These are phyloP conservation scores for Ctenomys sociabilis DNA, from an alignment of 2,113 vertebrate species.

Conservation along the genomic window DNA sequence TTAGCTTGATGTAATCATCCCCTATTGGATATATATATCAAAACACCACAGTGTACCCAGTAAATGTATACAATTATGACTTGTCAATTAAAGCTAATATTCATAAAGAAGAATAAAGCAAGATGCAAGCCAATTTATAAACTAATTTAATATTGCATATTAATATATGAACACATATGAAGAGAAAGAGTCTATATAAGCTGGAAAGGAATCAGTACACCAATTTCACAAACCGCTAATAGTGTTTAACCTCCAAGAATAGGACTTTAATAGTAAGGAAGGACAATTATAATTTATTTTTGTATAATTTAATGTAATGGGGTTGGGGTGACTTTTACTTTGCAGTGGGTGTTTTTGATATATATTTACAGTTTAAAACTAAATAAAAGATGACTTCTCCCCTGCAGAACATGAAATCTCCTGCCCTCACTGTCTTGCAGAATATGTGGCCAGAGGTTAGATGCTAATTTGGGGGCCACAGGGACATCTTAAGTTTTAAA, in stretches of 20 bases:
- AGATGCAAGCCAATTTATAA: slow-evolving; percentile 27
- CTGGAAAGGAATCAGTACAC: not conserved
- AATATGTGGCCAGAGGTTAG: not conserved
- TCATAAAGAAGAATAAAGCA: not conserved
- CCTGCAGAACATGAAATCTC: not conserved
- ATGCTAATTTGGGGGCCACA: not conserved
- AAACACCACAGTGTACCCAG: not conserved
- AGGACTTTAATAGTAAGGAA: not conserved
- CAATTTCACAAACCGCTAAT: not conserved
- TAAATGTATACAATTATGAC: slow-evolving; percentile 3
- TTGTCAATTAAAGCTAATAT: slow-evolving; percentile 44
- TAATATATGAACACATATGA: not conserved
- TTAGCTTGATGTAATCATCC: slow-evolving; percentile 35
- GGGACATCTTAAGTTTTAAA: not conserved
- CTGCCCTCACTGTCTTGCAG: not conserved
- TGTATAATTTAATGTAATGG: slow-evolving; percentile 22
- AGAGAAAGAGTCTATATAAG: not conserved
- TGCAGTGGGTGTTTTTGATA: not conserved
- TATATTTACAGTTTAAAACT: slow-evolving; percentile 28
- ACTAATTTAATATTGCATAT: slow-evolving; percentile 34
- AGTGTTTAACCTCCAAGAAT: slow-evolving; percentile 5
- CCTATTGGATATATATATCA: slow-evolving; percentile 26
- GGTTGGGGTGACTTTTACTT: slow-evolving; percentile 30
- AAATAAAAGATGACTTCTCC: not conserved
- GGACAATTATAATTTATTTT: slow-evolving; percentile 44